Evolutionary conservation across 2,888 invertebrate species (phyloP), one percentile per base, ranked within the genome.

Genomic region (Hyles lineata): DNA sequence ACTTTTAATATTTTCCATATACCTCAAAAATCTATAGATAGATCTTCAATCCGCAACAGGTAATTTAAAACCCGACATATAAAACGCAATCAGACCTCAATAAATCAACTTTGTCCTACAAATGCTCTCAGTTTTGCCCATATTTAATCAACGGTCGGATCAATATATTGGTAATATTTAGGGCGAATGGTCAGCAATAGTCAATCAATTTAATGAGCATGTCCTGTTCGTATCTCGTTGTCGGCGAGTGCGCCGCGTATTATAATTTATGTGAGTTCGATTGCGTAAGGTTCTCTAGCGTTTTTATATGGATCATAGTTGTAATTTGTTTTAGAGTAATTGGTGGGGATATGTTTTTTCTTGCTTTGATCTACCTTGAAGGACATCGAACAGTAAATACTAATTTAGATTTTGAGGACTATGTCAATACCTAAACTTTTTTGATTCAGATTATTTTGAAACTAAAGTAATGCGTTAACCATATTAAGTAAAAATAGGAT

Each of bases 191-290:
- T 55, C 63, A 55, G 60, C 29, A 52, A 62, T 74, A 71, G 73
- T 72, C 63, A 58, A 72, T 73, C 75, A 75, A 73, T 73, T 73
- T 71, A 75, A 63, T 72, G 73, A 70, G 72, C 67, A 71, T 71
- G 71, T 21, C 63, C 69, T 71, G 74, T 72, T 58, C 74, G 70
- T 74, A 72, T 35, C 61, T 74, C 55, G 70, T 21, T 52, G 52
- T 55, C 29, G n/a, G 6, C 19, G 17, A 17, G 21, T 19, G 23
- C 25, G 70, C 55, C 8, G 29, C 15, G 15, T 63, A 63, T 63
- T 63, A 63, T 63, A 62, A 62, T 17, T 25, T 60, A 29, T 61
- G 43, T 35, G 21, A 21, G 43, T 21, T 23, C n/a, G 35, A 35
- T 17, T 61, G 25, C 61, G 61, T 61, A 61, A 61, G 15, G 29